These are phyloP conservation scores for Choristoneura rosaceana DNA, from an alignment of 2,888 invertebrate species.

Conservation along the genomic window DNA sequence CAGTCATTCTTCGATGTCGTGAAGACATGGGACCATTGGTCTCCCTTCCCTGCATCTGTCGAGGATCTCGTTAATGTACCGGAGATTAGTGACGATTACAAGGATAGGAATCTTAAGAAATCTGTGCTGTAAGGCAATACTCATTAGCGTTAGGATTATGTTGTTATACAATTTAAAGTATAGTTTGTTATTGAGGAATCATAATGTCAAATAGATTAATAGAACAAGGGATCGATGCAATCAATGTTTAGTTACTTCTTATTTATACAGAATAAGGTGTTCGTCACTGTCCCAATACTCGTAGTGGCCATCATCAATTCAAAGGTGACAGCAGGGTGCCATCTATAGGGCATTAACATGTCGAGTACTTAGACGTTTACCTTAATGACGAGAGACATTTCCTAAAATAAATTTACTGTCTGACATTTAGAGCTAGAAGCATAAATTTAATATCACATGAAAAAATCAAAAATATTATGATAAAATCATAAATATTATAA, in stretches of 20 bases:
- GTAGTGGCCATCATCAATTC: too few relatives aligned
- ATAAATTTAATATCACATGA: too few relatives aligned
- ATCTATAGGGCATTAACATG: too few relatives aligned
- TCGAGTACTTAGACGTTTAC: too few relatives aligned
- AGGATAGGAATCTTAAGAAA: background rate
- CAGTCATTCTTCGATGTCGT: constrained; percentile 85
- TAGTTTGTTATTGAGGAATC: background rate
- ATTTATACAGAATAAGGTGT: too few relatives aligned
- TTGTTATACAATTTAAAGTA: background rate
- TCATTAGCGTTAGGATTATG: background rate
- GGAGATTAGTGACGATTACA: constrained; percentile 48
- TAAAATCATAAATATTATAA: too few relatives aligned
- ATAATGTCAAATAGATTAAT: background rate
- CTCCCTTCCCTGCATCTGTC: constrained; percentile 58
- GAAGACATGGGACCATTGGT: constrained; percentile 85
- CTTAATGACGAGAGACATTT: too few relatives aligned
- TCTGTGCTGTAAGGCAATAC: background rate
- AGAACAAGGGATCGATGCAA: background rate
- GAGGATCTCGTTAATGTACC: constrained; percentile 55
- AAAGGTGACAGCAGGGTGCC: too few relatives aligned
- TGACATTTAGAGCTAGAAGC: too few relatives aligned
- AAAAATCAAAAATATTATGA: too few relatives aligned
- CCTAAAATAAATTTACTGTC: too few relatives aligned
- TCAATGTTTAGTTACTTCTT: background rate
- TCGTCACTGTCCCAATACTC: too few relatives aligned